These are phyloP conservation scores for Ispidina picta DNA, from an alignment of 2,797 vertebrate genomes.

Conservation along the genomic window DNA sequence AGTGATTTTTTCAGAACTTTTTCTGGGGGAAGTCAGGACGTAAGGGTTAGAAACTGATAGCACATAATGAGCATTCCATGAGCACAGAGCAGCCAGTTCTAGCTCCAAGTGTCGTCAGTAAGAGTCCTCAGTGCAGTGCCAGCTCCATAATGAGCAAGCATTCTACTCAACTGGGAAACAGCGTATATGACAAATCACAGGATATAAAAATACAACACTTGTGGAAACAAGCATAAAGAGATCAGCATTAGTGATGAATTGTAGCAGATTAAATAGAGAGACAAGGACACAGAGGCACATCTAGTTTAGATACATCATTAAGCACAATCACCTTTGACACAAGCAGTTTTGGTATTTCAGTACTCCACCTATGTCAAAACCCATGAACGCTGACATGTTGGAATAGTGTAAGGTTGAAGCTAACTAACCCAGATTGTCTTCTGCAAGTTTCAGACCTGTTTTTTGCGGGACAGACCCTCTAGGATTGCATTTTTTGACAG, in stretches of 20 bases:
- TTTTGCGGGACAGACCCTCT: not conserved
- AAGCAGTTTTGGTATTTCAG: slow-evolving; percentile 27
- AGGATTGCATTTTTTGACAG: not conserved
- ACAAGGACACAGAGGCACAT: not conserved
- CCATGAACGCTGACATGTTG: not conserved
- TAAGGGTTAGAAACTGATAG: slow-evolving; percentile 2
- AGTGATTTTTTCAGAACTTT: not conserved
- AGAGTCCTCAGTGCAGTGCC: not conserved
- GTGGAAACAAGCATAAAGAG: slow-evolving; percentile 23
- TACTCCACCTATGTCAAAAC: not conserved
- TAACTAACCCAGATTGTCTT: slow-evolving; percentile 42
- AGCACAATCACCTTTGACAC: slow-evolving; percentile 47
- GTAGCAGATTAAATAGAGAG: not conserved
- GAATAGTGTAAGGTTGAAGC: not conserved
- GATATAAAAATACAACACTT: not conserved
- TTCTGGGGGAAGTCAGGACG: not conserved
- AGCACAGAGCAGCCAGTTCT: not conserved
- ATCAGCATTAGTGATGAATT: slow-evolving; percentile 39
- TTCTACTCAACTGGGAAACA: not conserved
- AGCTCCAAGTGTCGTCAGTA: not conserved
- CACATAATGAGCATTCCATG: not conserved
- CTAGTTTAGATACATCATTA: slow-evolving; percentile 35
- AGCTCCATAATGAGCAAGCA: slow-evolving; percentile 8
- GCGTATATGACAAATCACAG: not conserved
- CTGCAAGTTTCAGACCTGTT: not conserved